A percentile compares a stretch with the other conserved stretches of the same genome.
Conservation (phyloP, 2,888 invertebrate genomes). For the Agrotis segetum region DNA sequence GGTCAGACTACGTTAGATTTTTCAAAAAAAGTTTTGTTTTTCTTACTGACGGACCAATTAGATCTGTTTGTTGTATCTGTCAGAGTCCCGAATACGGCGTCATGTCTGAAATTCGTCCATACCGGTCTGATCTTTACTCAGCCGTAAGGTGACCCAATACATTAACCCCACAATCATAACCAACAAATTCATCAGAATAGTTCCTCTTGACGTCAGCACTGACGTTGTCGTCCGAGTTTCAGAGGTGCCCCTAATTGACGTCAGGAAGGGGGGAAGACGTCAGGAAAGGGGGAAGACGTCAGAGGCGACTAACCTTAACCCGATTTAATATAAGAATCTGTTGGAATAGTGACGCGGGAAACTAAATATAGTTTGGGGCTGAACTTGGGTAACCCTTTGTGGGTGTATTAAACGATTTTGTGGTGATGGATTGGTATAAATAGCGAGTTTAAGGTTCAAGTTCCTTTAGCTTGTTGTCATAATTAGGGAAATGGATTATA, state of each 20-base stretch:
- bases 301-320: slow-evolving; percentile 54
- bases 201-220: slow-evolving; percentile 38
- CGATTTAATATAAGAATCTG: slow-evolving; percentile 18
- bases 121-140: not conserved
- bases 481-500: too few species aligned
- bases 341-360: slow-evolving; percentile 21
- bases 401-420: slow-evolving; percentile 12
- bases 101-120: too few species aligned
- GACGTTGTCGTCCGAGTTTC: slow-evolving; percentile 42
- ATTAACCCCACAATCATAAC: slow-evolving; percentile 10
- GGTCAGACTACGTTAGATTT: too few species aligned
- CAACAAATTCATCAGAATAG: slow-evolving; percentile 15
- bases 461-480: too few species aligned
- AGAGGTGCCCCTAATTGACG: slow-evolving; percentile 30
- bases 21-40: too few species aligned
- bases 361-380: slow-evolving; percentile 39
- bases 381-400: slow-evolving; percentile 26
- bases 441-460: not conserved
- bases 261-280: slow-evolving; percentile 33
- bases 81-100: not conserved
- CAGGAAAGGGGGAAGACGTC: slow-evolving; percentile 37
- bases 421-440: slow-evolving; percentile 2
- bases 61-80: not conserved
- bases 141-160: not conserved
- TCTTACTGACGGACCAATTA: too few species aligned